Conservation (phyloP, 2,797 vertebrate genomes). For the Mormyrops boulengeri region DNA sequence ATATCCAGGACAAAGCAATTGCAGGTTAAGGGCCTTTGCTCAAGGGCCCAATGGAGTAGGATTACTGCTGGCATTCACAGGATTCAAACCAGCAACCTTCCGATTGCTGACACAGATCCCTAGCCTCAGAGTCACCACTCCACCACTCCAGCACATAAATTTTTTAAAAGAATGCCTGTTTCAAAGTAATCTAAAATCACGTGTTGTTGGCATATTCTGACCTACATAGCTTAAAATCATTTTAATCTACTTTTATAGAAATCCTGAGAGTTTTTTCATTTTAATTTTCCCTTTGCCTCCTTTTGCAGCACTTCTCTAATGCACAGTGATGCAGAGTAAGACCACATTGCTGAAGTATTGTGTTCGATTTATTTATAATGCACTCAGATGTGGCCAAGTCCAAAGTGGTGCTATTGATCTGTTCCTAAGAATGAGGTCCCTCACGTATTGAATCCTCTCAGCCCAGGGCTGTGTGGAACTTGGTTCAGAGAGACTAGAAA, state of each 20-base stretch:
- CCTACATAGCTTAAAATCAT: conserved; percentile 30
- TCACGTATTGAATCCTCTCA: conserved; percentile 30
- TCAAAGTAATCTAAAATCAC: conserved; percentile 36
- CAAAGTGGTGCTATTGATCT: conserved; percentile 39
- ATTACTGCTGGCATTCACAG: neutral
- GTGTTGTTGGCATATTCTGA: conserved; percentile 26
- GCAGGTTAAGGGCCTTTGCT: neutral
- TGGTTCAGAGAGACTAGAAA: conserved; percentile 20
- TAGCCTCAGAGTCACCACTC: neutral
- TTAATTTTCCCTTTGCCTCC: neutral
- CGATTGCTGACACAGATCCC: neutral
- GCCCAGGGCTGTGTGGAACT: conserved; percentile 17
- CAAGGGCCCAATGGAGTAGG: neutral
- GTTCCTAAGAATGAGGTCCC: conserved; percentile 25
- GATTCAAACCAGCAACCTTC: neutral
- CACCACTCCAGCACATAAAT: conserved; percentile 28
- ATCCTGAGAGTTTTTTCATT: conserved; percentile 4
- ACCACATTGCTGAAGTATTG: conserved; percentile 22
- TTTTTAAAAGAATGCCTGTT: conserved; percentile 32
- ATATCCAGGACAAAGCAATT: neutral
- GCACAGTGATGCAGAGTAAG: conserved; percentile 27
- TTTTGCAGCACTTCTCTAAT: conserved; percentile 22
- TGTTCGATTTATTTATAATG: conserved; percentile 22
- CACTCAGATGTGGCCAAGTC: conserved; percentile 28
- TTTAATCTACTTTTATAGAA: conserved; percentile 10